These are phyloP conservation scores for Mastacembelus armatus DNA, from an alignment of 2,797 vertebrate species.

Conservation along the genomic window DNA sequence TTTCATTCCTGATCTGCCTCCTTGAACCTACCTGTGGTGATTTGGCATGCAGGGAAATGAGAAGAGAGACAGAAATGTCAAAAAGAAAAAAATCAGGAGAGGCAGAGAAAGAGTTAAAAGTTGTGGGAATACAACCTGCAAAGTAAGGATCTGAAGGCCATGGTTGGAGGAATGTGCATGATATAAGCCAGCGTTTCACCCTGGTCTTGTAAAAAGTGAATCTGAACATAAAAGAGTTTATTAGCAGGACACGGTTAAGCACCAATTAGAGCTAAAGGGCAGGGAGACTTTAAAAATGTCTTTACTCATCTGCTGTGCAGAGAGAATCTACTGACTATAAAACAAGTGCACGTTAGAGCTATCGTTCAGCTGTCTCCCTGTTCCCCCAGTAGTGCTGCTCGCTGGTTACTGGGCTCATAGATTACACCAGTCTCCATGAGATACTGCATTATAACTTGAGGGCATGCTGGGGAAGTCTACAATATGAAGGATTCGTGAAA, in stretches of 20 bases:
- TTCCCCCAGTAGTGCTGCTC: conserved; percentile 28
- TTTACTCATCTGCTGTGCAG: conserved; percentile 55
- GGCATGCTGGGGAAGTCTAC: conserved; percentile 7
- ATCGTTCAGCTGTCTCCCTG: conserved; percentile 33
- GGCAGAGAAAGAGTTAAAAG: conserved; percentile 16
- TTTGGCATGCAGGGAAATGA: conserved; percentile 16
- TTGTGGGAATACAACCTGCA: conserved; percentile 43
- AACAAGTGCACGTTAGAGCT: conserved; percentile 40
- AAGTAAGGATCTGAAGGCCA: conserved; percentile 41
- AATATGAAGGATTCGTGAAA: conserved; percentile 28
- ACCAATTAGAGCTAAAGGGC: conserved; percentile 72
- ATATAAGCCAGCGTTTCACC: conserved; percentile 42
- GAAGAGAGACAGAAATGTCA: conserved; percentile 15
- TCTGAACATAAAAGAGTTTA: conserved; percentile 62
- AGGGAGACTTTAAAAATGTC: conserved; percentile 63
- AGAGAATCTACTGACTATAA: conserved; percentile 52
- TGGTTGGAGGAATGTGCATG: conserved; percentile 45
- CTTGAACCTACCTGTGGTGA: conserved; percentile 34
- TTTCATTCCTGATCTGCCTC: conserved; percentile 50
- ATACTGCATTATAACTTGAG: conserved; percentile 21
- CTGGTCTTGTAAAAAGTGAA: conserved; percentile 72
- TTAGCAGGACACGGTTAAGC: conserved; percentile 61
- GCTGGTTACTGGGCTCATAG: conserved; percentile 55
- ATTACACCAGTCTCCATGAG: conserved; percentile 35
- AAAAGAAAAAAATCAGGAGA: neutral